Evolutionary conservation across 2,888 invertebrate genomes (phyloP).

Genomic region (Hyposoter didymator): DNA sequence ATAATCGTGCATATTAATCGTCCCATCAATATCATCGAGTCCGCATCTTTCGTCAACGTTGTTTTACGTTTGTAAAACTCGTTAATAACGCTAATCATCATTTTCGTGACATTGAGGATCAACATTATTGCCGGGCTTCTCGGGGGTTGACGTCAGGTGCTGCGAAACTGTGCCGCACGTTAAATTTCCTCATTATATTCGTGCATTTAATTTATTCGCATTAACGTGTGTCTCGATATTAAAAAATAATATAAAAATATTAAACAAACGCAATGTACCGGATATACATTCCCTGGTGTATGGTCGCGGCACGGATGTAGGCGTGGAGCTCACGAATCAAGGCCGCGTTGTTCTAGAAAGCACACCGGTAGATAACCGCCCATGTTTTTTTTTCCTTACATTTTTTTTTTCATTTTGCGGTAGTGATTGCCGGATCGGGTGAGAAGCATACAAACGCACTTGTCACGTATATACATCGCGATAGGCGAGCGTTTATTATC

Average conservation of each 20-base stretch:
- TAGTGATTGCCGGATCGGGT: conserved; percentile 66
- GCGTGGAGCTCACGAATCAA: conserved; percentile 74
- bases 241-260: conserved; percentile 3
- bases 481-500: conserved; percentile 2
- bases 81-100: neutral
- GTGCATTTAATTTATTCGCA: neutral
- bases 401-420: conserved; percentile 66
- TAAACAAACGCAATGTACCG: conserved; percentile 65
- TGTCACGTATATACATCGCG: conserved; percentile 12
- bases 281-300: conserved; percentile 74
- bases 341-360: conserved; percentile 75
- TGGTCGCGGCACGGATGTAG: conserved; percentile 72
- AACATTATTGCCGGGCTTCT: neutral
- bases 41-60: neutral
- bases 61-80: neutral
- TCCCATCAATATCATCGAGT: neutral
- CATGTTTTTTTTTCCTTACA: conserved; percentile 51
- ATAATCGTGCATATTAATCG: neutral
- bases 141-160: neutral
- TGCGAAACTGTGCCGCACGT: neutral
- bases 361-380: conserved; percentile 61
- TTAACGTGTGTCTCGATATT: neutral
- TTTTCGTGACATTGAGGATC: neutral
- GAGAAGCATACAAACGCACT: conserved; percentile 15
- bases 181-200: neutral